Base-by-base conservation (phyloP, 2,797 vertebrate genomes). In the Heliangelus exortis region DNA sequence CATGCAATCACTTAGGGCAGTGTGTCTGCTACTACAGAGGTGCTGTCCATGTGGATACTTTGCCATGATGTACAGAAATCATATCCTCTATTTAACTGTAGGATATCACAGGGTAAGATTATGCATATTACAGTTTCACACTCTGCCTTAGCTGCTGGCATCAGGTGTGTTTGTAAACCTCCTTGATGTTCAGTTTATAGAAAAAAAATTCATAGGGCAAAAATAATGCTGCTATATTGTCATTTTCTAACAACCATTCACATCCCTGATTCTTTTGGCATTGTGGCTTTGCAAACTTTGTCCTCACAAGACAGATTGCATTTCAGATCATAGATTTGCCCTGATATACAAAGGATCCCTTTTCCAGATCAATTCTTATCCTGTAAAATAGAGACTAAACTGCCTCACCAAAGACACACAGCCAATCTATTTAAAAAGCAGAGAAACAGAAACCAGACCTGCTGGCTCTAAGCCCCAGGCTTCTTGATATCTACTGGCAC, bases 291-390 rank as follows among this genome's bases (percentile, higher is more conserved):
- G 41, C 22, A 54, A 82, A 51, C 4, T 22, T 69, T 71, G 15
- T 55, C 39, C 54, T 75, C 54, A 48, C 1, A 8, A 73, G 34
- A 17, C 39, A 78, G 39, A 83, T 67, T 89, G 47, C 48, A 65
- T 87, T 88, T 91, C 86, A 77, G 65, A 61, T 63, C 4, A 12
- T 5, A 48, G 20, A 62, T 87, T 83, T 84, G 71, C 81, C 69
- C 61, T 36, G 28, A 50, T 20, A 81, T 2, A 83, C 3, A 33
- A 84, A 69, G 4, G 22, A 69, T 47, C 48, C 39, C 15, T 93
- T 92, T 92, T 54, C 45, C 67, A 68, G 22, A 77, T 87, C 51
- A 84, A 74, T 87, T 89, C 53, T 58, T 65, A 33, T 10, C 69
- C 58, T 80, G 41, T 75, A 84, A 59, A 3, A 2, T 8, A 67